Evolutionary conservation across 2,797 vertebrate genomes (phyloP), one percentile per base, ranked within the genome.

Genomic region (Cirrhinus mrigala): DNA sequence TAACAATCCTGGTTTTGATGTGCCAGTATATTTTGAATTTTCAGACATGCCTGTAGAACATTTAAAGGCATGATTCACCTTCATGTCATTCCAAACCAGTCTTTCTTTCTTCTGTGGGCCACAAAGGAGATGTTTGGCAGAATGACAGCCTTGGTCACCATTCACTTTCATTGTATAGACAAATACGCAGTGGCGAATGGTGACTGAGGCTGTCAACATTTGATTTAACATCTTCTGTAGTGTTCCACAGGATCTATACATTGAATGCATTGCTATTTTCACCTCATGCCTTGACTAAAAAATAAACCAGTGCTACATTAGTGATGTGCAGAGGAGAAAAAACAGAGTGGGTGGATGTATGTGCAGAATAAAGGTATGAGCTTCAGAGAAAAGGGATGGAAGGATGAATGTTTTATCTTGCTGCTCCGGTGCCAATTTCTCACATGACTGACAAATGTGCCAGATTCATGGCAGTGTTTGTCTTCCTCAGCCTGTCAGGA

Each of bases 391-490:
- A 73, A 40, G 50, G 12, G 33, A 40, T 68, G 62, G 84, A 85
- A 80, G 54, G 77, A 88, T 83, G 46, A 75, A 87, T 82, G 58
- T 82, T 78, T 80, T 85, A 84, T 81, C 85, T 46, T 69, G 81
- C 50, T 37, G 64, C 66, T 46, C 33, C 9, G 22, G 56, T 60
- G 58, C 18, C 62, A 27, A 90, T 88, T 86, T 84, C 70, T 86
- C 71, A 85, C 77, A 78, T 81, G 79, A 86, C 82, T 86, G 87
- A 86, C 86, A 90, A 85, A 84, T 56, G 68, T 14, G 14, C 5
- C 16, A 66, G 83, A 86, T 90, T 90, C 81, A 85, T 86, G 81
- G 68, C 78, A 69, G 73, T 84, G 86, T 87, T 84, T 87, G 78
- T 84, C 86, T 87, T 88, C 83, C 68, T 82, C 27, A 80, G 81